phyloP scores from a whole-genome alignment of 2,797 vertebrate genomes.

The Arrhamphus sclerolepis region DNA sequence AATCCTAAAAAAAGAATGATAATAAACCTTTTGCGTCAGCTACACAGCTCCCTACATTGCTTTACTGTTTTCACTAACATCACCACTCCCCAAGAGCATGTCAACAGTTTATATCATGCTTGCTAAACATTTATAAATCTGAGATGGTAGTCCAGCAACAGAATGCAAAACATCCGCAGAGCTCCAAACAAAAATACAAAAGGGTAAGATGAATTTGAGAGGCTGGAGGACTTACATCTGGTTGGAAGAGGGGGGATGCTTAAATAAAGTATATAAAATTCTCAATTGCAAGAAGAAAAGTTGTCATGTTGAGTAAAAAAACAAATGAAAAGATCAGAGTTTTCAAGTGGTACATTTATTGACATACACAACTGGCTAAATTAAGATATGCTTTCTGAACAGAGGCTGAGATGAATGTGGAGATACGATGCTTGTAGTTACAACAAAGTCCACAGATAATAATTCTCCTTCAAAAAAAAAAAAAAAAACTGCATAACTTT shows the following conservation, averaged over 20 bases:
- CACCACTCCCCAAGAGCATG: constrained; percentile 44
- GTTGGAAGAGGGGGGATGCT: constrained; percentile 4
- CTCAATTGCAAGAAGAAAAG: constrained; percentile 25
- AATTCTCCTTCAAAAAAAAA: no score
- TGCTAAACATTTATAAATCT: constrained; percentile 86
- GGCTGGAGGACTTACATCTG: constrained; percentile 75
- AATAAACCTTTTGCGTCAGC: constrained; percentile 31
- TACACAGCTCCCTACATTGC: neutral
- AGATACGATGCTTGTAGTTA: constrained; percentile 36
- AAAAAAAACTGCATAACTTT: constrained; percentile 21
- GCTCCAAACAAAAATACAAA: constrained; percentile 85
- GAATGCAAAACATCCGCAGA: constrained; percentile 84
- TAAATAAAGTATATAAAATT: constrained; percentile 11
- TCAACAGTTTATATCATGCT: constrained; percentile 80
- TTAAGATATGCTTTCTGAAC: constrained; percentile 82
- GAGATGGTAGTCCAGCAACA: constrained; percentile 80
- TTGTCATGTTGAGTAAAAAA: constrained; percentile 18
- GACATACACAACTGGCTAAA: constrained; percentile 74
- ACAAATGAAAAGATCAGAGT: constrained; percentile 43
- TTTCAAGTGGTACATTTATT: constrained; percentile 79
- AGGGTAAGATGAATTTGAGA: constrained; percentile 52
- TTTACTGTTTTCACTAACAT: constrained; percentile 32
- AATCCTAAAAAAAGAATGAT: constrained; percentile 39
- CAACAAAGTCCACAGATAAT: constrained; percentile 43
- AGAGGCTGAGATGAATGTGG: constrained; percentile 81